Evolutionary conservation across 2,113 vertebrate species (phyloP), one percentile per base, ranked within the genome.

Genomic region (Carassius gibelio): DNA sequence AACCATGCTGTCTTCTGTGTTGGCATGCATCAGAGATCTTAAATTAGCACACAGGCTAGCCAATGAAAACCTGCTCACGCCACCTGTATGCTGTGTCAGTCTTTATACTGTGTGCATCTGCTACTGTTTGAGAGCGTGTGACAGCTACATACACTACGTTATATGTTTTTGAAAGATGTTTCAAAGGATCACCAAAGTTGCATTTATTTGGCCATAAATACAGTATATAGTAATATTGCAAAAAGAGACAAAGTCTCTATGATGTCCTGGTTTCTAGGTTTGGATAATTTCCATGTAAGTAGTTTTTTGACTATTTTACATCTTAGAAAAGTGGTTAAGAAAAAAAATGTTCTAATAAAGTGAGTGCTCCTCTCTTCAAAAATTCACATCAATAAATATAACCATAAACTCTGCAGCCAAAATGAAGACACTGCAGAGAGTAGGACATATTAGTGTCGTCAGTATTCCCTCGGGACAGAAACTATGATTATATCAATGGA

Each of bases 21-120:
- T 55, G 61, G 45, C 30, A 81, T 64, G 78, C 78, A 66, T 48
- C 55, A 62, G 21, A 55, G 13, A 45, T 74, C 82, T 45, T 45
- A 74, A 59, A 83, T 57, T 55, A 83, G 81, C 26, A 72, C 66
- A 42, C n/a, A 26, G 36, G 17, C n/a, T 38, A 52, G 6, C 48
- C 85, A 64, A 55, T 61, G 8, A 61, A 26, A 69, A 85, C 55
- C 17, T 13, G 11, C 4, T 36, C 61, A 59, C 74, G 72, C 4
- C 36, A 4, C 4, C 36, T 36, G 5, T 68, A 76, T 4, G 38
- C 7, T 7, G 11, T 19, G 55, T 45, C 30, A 57, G 50, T 57
- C 21, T 61, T 38, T 3, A 8, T 62, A 38, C 42, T 36, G 34
- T 61, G 55, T 42, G 34, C 21, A 42, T 8, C n/a, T 79, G 11